phyloP scores from a whole-genome alignment of 2,888 invertebrate species.

The Lasioglossum villosulum region DNA sequence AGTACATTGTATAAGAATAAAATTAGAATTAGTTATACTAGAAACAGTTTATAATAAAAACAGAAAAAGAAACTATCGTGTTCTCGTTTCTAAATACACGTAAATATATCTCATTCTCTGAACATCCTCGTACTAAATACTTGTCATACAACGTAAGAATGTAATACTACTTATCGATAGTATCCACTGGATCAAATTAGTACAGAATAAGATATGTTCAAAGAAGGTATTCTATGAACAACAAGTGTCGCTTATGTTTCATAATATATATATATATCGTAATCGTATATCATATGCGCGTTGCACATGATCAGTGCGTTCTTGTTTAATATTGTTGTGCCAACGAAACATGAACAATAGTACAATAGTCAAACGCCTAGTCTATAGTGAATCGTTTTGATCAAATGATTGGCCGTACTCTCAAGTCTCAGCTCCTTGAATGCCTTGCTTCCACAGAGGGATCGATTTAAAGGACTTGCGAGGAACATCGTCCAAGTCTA shows the following conservation, averaged over 20 bases:
- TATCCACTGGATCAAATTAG: slow-evolving; percentile 31
- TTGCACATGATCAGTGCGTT: slow-evolving; percentile 21
- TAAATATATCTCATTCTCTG: slow-evolving; percentile 6
- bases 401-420: slow-evolving; percentile 21
- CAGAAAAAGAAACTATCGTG: neutral
- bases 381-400: slow-evolving; percentile 20
- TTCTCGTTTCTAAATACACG: slow-evolving; percentile 7
- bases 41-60: slow-evolving; percentile 9
- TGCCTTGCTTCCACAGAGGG: slow-evolving; percentile 16
- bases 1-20: slow-evolving; percentile 9
- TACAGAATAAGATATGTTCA: slow-evolving; percentile 43
- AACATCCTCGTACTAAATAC: slow-evolving; percentile 21
- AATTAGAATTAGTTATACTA: slow-evolving; percentile 8
- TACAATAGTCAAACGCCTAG: slow-evolving; percentile 26
- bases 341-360: slow-evolving; percentile 32
- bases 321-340: slow-evolving; percentile 25
- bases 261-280: slow-evolving; percentile 36
- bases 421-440: slow-evolving; percentile 10
- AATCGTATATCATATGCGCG: slow-evolving; percentile 4
- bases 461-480: slow-evolving; percentile 24
- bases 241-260: slow-evolving; percentile 31
- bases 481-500: neutral
- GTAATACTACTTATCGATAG: slow-evolving; percentile 28
- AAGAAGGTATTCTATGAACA: slow-evolving; percentile 42
- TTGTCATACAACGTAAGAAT: slow-evolving; percentile 31